phyloP scores from a whole-genome alignment of 37 sponge, comb jelly and placozoan genomes.

The Dysidea cf. avara region DNA sequence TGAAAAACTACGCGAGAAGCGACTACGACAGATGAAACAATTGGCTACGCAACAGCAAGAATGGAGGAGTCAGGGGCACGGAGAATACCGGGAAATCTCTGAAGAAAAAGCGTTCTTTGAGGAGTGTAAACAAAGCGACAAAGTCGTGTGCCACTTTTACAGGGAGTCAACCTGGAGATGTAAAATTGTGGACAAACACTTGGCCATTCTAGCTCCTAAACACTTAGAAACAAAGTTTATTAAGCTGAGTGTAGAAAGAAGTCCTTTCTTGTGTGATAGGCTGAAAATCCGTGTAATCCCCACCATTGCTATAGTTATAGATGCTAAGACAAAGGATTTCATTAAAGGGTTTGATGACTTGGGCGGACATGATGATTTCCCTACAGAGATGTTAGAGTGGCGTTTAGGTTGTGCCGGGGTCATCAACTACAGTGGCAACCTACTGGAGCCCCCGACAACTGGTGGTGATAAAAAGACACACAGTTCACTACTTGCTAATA shows the following conservation, averaged over 20 bases:
- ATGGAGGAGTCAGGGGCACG: slow-evolving; percentile 85
- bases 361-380: slow-evolving; percentile 93
- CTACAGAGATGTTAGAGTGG: slow-evolving; percentile 97
- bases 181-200: slow-evolving; percentile 97
- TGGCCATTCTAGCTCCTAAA: slow-evolving; percentile 81
- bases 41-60: slow-evolving; percentile 79
- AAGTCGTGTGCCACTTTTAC: slow-evolving; percentile 92
- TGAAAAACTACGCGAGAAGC: slow-evolving; percentile 54
- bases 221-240: slow-evolving; percentile 93
- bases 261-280: slow-evolving; percentile 88
- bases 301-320: slow-evolving; percentile 77
- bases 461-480: neutral
- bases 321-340: slow-evolving; percentile 77
- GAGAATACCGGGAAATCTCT: slow-evolving; percentile 79
- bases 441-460: slow-evolving; percentile 71
- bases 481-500: neutral
- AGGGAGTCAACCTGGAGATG: slow-evolving; percentile 87
- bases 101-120: slow-evolving; percentile 97
- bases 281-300: slow-evolving; percentile 90
- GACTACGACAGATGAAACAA: slow-evolving; percentile 84
- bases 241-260: slow-evolving; percentile 88
- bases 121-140: slow-evolving; percentile 83
- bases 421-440: slow-evolving; percentile 87
- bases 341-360: slow-evolving; percentile 96
- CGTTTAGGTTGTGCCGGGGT: slow-evolving; percentile 78